phyloP scores from a whole-genome alignment of 2,113 vertebrate genomes.

The Perca flavescens region DNA sequence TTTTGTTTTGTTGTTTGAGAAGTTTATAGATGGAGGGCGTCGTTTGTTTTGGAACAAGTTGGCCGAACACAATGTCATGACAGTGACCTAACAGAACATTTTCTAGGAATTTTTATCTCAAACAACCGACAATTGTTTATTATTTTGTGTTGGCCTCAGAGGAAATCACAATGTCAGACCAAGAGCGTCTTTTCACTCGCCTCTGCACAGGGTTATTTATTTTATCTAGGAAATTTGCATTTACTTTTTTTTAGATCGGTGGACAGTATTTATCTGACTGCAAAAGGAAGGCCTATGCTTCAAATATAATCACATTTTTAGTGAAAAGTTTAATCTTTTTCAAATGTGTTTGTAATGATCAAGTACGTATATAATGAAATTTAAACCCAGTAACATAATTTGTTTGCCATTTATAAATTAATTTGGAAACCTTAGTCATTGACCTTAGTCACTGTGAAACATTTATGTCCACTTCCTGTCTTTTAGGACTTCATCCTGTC shows the following conservation, averaged over 20 bases:
- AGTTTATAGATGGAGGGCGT: neutral
- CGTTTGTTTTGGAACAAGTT: slow-evolving; percentile 26
- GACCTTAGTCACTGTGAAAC: neutral
- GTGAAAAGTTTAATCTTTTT: fast-evolving
- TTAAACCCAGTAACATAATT: neutral
- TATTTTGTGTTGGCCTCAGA: neutral
- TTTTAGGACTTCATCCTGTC: slow-evolving; percentile 95
- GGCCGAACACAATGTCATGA: neutral
- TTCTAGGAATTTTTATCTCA: neutral
- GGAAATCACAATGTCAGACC: neutral
- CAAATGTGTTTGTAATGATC: neutral
- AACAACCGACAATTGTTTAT: neutral
- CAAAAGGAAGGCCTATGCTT: neutral
- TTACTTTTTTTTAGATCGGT: neutral
- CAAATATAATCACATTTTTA: neutral
- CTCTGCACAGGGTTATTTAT: neutral
- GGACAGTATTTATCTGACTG: neutral
- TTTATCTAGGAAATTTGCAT: slow-evolving; percentile 1
- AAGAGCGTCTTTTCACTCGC: neutral
- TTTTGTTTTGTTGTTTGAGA: neutral
- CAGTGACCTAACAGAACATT: neutral
- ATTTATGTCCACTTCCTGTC: slow-evolving; percentile 46
- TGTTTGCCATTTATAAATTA: neutral
- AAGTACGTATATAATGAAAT: neutral
- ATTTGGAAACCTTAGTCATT: neutral